Conservation (phyloP, 1,140 invertebrate species). For the Macrobrachium rosenbergii region DNA sequence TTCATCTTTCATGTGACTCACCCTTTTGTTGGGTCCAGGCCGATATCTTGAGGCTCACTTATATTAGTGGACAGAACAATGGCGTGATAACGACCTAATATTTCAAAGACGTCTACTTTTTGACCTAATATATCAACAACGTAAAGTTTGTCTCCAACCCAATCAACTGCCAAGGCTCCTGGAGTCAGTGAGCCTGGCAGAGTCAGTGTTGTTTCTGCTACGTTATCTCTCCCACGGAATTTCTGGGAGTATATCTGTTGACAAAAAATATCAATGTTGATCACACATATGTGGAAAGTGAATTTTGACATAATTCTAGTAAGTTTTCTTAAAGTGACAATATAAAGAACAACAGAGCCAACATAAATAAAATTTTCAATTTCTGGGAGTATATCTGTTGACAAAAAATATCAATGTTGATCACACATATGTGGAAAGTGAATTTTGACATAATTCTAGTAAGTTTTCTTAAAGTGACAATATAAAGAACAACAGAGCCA, state of each 20-base stretch:
- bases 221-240: slow-evolving; percentile 48
- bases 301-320: too few relatives aligned
- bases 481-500: too few relatives aligned
- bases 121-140: slow-evolving; percentile 93
- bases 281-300: neutral
- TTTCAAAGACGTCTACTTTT: slow-evolving; percentile 92
- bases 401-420: slow-evolving; percentile 25
- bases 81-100: slow-evolving; percentile 85
- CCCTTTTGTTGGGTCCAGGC: slow-evolving; percentile 89
- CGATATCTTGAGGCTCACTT: slow-evolving; percentile 90
- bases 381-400: slow-evolving; percentile 62
- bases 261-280: slow-evolving; percentile 25
- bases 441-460: too few relatives aligned
- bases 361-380: neutral
- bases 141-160: slow-evolving; percentile 96
- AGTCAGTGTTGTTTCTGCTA: slow-evolving; percentile 55
- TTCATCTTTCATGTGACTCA: slow-evolving; percentile 69
- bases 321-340: too few relatives aligned
- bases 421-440: neutral
- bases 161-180: slow-evolving; percentile 93
- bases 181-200: slow-evolving; percentile 76
- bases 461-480: too few relatives aligned
- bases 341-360: too few relatives aligned
- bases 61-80: slow-evolving; percentile 93
- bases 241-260: slow-evolving; percentile 62